Conservation (phyloP, 2,113 vertebrate species). For the Rhombomys opimus region DNA sequence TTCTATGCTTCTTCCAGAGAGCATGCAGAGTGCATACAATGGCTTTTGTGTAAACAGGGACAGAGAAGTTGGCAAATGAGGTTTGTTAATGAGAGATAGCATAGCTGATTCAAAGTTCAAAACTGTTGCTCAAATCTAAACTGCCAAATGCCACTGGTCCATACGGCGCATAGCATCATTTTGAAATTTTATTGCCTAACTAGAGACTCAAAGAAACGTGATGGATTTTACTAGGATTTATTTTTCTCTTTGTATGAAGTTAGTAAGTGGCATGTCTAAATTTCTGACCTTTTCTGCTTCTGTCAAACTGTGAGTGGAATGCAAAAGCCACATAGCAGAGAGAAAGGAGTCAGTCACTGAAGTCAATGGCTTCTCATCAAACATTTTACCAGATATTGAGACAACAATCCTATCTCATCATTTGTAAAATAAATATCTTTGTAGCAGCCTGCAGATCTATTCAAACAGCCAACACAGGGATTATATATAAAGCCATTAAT, state of each 20-base stretch:
- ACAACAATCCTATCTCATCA: neutral
- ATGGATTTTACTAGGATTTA: neutral
- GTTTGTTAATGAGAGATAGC: neutral
- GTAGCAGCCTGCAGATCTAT: neutral
- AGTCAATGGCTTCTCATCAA: neutral
- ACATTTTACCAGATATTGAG: neutral
- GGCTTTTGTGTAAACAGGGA: neutral
- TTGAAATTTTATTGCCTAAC: neutral
- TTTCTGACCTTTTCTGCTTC: neutral
- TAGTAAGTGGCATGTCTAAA: neutral
- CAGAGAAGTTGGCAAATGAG: neutral
- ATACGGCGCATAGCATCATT: accelerated
- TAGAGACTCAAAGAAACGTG: neutral
- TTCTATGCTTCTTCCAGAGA: neutral
- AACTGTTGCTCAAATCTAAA: neutral
- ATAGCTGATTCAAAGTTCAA: neutral
- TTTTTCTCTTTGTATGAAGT: neutral
- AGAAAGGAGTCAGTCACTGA: neutral
- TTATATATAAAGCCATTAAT: neutral
- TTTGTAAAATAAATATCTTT: neutral
- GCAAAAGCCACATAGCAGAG: neutral
- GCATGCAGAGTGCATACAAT: neutral
- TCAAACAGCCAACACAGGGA: neutral
- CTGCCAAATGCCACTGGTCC: neutral
- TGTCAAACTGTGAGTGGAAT: neutral